Conservation (phyloP, 2,797 vertebrate genomes). For the Halcyon chelicuti region DNA sequence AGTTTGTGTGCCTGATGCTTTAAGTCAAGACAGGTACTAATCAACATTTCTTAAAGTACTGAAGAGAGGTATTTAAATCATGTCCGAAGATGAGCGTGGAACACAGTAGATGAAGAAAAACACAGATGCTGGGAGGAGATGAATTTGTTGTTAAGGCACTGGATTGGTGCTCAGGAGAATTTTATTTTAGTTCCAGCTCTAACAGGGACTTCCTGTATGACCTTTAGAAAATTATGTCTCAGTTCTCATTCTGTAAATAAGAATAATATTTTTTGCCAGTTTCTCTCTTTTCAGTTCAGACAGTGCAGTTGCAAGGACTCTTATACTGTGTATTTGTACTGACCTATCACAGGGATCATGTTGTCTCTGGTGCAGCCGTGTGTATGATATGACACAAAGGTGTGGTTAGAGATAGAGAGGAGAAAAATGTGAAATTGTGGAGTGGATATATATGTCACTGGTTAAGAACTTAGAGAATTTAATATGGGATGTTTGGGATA, state of each 20-base stretch:
- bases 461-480: slow-evolving; percentile 3
- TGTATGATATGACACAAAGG: neutral
- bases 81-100: neutral
- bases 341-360: neutral
- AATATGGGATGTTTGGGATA: neutral
- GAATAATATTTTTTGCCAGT: neutral
- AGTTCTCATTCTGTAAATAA: neutral
- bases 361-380: neutral
- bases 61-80: neutral
- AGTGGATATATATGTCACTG: neutral
- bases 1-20: neutral
- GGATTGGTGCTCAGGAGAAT: neutral
- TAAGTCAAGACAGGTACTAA: neutral
- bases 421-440: neutral
- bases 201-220: neutral
- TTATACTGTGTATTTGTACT: neutral
- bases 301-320: neutral
- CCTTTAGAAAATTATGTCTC: neutral
- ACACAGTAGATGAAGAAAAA: neutral
- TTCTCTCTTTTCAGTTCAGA: neutral
- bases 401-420: neutral
- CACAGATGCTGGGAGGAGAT: neutral
- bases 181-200: slow-evolving; percentile 13
- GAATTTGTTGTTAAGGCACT: neutral
- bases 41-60: neutral